Evolutionary conservation across 2,113 vertebrate species (phyloP), one percentile per base, ranked within the genome.

Genomic region (Mugil cephalus): DNA sequence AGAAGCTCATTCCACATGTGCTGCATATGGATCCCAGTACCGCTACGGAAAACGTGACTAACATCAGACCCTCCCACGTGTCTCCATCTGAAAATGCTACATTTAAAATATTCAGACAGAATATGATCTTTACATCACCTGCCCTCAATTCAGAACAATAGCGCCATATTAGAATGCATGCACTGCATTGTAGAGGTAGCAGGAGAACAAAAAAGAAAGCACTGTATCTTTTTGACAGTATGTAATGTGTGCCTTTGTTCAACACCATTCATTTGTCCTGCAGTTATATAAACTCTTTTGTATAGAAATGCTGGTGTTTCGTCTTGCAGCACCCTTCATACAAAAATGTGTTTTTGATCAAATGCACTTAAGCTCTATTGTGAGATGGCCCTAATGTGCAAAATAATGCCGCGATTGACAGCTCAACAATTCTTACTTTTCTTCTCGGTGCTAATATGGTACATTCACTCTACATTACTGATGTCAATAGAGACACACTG

Each of bases 391-490:
- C 7, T 9, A 6, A 17, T 59, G 7, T 15, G 21, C 2, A 35
- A 6, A 52, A 15, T 35, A 47, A 50, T 10, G 48, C 40, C 14
- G 11, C 39, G 64, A 61, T 4, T 61, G 68, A 59, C 10, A 13
- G 7, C 61, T 70, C 1, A 45, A 62, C 8, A 60, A 46, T 11
- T n/a, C 11, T 13, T 48, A 11, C 39, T 48, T 36, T 52, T 68
- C 24, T 30, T 30, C 42, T 38, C 38, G 19, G 58, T 11, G 24
- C 40, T 40, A 67, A 58, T 64, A 14, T 3, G 38, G 21, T 19
- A n/a, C 39, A 24, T 61, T 35, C 45, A 36, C 19, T 45, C 17
- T 10, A n/a, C 40, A 61, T 78, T 59, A 74, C 60, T 61, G 18
- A 45, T 43, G 54, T 14, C 51, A 38, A 21, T 36, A 47, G 61